Evolutionary conservation across 2,113 vertebrate species (phyloP).

Genomic region (Sorex araneus): DNA sequence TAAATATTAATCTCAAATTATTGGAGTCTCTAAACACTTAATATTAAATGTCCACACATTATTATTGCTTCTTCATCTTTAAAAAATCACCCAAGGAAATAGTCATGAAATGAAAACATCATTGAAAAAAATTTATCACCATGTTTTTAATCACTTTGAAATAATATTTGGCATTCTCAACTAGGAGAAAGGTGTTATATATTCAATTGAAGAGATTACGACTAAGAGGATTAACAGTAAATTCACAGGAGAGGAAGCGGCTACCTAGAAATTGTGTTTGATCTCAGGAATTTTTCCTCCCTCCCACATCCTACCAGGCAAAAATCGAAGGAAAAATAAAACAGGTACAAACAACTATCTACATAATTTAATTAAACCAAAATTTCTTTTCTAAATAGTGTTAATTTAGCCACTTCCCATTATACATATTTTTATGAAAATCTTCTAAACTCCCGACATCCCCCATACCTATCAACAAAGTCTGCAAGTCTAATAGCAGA

Average conservation of each 20-base stretch:
- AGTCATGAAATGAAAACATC: conserved; percentile 76
- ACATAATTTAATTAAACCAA: conserved; percentile 41
- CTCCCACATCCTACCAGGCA: conserved; percentile 24
- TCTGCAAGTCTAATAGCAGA: not conserved
- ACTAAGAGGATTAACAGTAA: conserved; percentile 76
- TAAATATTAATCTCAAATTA: conserved; percentile 83
- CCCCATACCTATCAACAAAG: not conserved
- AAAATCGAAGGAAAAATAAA: conserved; percentile 66
- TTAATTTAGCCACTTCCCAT: conserved; percentile 7
- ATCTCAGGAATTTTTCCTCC: conserved; percentile 27
- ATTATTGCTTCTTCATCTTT: conserved; percentile 72
- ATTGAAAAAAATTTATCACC: conserved; percentile 68
- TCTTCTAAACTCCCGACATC: conserved; percentile 14
- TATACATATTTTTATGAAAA: conserved; percentile 47
- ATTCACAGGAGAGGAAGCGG: conserved; percentile 64
- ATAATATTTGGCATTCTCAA: conserved; percentile 72
- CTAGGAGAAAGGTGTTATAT: conserved; percentile 68
- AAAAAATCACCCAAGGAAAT: conserved; percentile 69
- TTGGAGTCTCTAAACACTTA: conserved; percentile 81
- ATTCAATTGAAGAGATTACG: conserved; percentile 73
- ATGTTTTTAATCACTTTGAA: conserved; percentile 78
- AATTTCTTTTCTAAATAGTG: conserved; percentile 29
- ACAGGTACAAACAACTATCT: conserved; percentile 1
- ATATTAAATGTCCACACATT: conserved; percentile 73
- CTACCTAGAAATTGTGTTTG: conserved; percentile 75